Conservation (phyloP, 2,113 vertebrate species). For the Bufo gargarizans region DNA sequence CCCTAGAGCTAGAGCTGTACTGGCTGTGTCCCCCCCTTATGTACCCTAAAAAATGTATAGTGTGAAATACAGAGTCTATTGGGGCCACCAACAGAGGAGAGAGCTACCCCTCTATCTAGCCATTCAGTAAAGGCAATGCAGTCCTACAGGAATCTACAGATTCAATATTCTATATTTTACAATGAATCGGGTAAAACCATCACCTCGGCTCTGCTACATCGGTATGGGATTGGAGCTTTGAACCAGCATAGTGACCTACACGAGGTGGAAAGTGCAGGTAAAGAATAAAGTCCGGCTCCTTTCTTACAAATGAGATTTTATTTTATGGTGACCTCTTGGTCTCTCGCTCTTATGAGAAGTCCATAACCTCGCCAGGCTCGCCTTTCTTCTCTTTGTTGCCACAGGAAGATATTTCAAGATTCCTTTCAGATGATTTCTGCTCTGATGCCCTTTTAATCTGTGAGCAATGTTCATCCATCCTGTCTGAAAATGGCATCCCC, state of each 20-base stretch:
- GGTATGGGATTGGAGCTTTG: neutral
- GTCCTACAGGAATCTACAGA: neutral
- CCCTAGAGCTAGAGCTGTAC: too few species aligned
- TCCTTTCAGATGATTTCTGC: constrained; percentile 44
- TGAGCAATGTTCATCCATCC: constrained; percentile 51
- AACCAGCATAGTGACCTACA: neutral
- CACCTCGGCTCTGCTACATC: neutral
- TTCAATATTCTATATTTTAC: neutral
- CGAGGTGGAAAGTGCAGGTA: neutral
- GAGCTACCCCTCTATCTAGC: too few species aligned
- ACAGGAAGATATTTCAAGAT: constrained; percentile 32
- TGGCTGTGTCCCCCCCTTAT: too few species aligned
- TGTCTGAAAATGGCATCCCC: constrained; percentile 15
- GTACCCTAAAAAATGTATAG: too few species aligned
- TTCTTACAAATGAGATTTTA: constrained; percentile 9
- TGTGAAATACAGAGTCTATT: too few species aligned
- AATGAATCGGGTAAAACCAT: neutral
- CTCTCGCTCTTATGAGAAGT: neutral
- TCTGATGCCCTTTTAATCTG: constrained; percentile 44
- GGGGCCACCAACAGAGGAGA: too few species aligned
- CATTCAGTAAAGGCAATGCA: neutral
- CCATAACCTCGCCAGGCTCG: neutral
- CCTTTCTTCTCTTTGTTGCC: neutral
- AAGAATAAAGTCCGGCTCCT: neutral
- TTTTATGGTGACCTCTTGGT: constrained; percentile 10